Conservation (phyloP, 2,113 vertebrate genomes). For the Electrona antarctica region DNA sequence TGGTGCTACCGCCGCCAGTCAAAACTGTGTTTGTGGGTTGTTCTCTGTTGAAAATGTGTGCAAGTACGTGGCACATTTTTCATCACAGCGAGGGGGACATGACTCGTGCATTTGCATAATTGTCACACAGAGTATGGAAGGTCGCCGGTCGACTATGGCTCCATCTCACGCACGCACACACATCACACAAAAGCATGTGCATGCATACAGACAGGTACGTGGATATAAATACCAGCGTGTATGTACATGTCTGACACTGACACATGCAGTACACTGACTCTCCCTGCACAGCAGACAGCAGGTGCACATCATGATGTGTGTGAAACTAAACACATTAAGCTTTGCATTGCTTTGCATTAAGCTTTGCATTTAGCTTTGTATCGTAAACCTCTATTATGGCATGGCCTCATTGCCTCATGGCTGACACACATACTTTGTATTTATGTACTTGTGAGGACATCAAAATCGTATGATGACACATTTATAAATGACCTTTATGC, state of each 20-base stretch:
- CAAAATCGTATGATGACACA: too few relatives aligned
- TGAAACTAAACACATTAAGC: constrained; percentile 16
- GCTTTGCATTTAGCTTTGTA: constrained; percentile 34
- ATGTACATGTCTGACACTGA: too few relatives aligned
- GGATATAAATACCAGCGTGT: too few relatives aligned
- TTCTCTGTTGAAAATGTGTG: constrained; percentile 21
- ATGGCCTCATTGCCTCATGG: background rate
- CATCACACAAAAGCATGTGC: too few relatives aligned
- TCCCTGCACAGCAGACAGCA: too few relatives aligned
- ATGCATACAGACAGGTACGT: too few relatives aligned
- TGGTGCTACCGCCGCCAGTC: constrained; percentile 13
- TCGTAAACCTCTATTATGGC: constrained; percentile 19
- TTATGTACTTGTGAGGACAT: too few relatives aligned
- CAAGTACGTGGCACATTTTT: constrained; percentile 28
- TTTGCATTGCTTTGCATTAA: constrained; percentile 39
- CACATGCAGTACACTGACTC: too few relatives aligned
- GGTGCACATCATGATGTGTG: background rate
- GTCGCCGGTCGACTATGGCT: constrained; percentile 29
- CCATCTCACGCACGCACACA: background rate
- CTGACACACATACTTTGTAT: background rate
- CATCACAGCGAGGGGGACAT: constrained; percentile 41
- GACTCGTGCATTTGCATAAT: constrained; percentile 43
- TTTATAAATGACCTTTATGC: too few relatives aligned
- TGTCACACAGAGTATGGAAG: constrained; percentile 21
- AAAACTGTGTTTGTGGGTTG: constrained; percentile 37